Evolutionary conservation across 2,113 vertebrate genomes (phyloP), one percentile per base, ranked within the genome.

Genomic region (Pelusios castaneus): DNA sequence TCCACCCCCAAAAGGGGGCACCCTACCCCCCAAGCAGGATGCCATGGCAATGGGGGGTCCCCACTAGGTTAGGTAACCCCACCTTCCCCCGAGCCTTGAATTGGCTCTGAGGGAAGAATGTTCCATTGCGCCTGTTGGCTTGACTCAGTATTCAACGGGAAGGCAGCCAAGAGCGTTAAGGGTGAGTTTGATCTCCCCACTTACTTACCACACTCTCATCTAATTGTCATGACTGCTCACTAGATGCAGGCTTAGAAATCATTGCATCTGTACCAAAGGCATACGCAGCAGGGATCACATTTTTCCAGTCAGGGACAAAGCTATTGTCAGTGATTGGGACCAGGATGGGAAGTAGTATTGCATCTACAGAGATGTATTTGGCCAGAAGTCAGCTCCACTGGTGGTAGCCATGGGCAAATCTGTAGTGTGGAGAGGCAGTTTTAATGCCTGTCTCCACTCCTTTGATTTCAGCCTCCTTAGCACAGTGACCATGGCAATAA

Each of bases 391-490:
- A 41, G 5, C 19, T 41, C 16, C 77, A 67, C 86, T 90, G 85
- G 56, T 89, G 84, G 56, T 14, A 0, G 3, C 43, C 25, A 14
- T 10, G 29, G 24, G 63, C 84, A 90, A 0, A 3, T 4, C 77
- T 85, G 63, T 1, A 2, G 41, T 78, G 43, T 24, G 47, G 19
- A 49, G 14, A 49, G 47, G 70, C 73, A 47, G 13, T 75, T 92
- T 92, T 88, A n/a, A 91, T 85, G 85, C 41, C 54, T 73, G 13
- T 38, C 5, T 25, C 29, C 14, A 63, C 41, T 51, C 77, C 54
- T 92, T 31, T 91, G 79, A 89, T 24, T 82, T 88, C 27, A 60
- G 41, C 31, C 85, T 84, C 78, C 90, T 4, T 34, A 58, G 34
- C 2, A 43, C 0, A 34, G 19, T 29, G 47, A 63, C 25, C 90